These are phyloP conservation scores for Smutsia gigantea DNA, from an alignment of 2,797 vertebrate species.

Conservation along the genomic window DNA sequence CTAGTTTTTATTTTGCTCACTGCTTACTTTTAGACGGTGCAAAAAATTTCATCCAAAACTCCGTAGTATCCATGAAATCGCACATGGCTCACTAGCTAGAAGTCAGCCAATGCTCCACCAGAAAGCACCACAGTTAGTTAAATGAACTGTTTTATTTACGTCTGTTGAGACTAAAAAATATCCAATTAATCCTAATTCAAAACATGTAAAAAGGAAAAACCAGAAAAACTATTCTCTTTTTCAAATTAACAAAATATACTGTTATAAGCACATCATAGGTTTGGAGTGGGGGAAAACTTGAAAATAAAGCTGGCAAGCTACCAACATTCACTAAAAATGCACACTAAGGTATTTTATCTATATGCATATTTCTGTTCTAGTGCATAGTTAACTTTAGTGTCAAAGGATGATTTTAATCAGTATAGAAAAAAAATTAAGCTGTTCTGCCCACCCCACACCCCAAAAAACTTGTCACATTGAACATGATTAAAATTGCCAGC, in stretches of 20 bases:
- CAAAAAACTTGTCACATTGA: constrained; percentile 43
- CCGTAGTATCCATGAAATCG: constrained; percentile 29
- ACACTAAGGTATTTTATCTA: constrained; percentile 36
- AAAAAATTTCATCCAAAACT: constrained; percentile 66
- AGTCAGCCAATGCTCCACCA: constrained; percentile 16
- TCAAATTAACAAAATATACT: constrained; percentile 46
- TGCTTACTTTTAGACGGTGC: constrained; percentile 39
- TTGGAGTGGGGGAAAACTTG: not conserved
- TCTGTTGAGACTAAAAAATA: constrained; percentile 34
- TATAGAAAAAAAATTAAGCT: constrained; percentile 52
- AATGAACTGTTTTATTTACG: constrained; percentile 43
- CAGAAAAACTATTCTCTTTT: constrained; percentile 47
- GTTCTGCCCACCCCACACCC: not conserved
- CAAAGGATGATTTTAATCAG: constrained; percentile 51
- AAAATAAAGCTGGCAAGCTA: constrained; percentile 61
- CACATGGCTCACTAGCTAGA: constrained; percentile 27
- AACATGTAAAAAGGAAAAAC: constrained; percentile 46
- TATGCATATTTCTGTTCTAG: constrained; percentile 13
- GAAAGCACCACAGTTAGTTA: constrained; percentile 41
- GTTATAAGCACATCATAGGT: constrained; percentile 25
- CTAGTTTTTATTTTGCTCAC: not conserved
- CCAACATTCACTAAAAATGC: constrained; percentile 58
- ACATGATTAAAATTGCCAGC: constrained; percentile 42
- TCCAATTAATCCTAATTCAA: constrained; percentile 53
- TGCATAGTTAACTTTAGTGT: constrained; percentile 31